phyloP scores from a whole-genome alignment of 2,797 vertebrate species.

The Sebastes ruberrimus region DNA sequence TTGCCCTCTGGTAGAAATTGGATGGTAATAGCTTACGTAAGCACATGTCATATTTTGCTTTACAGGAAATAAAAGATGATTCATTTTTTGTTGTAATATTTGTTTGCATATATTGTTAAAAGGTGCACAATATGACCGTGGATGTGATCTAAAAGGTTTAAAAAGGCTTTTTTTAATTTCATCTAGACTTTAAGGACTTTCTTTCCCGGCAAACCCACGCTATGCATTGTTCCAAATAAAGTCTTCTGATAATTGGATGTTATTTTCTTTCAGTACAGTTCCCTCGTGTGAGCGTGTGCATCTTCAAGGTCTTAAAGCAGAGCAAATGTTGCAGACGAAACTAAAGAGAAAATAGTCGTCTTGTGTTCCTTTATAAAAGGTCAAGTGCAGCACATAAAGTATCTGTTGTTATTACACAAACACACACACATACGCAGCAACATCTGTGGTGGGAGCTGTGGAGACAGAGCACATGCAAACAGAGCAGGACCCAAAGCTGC shows the following conservation, averaged over 20 bases:
- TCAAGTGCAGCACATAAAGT: constrained; percentile 23
- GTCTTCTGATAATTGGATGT: background rate
- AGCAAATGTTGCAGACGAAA: background rate
- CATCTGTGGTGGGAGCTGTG: constrained; percentile 35
- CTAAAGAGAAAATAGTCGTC: background rate
- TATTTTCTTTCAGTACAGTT: background rate
- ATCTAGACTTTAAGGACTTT: background rate
- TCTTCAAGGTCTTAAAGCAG: background rate
- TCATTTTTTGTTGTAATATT: too few relatives aligned
- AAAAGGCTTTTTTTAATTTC: too few relatives aligned
- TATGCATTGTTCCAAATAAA: background rate
- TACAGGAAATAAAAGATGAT: too few relatives aligned
- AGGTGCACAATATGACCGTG: too few relatives aligned
- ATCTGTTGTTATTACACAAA: constrained; percentile 6
- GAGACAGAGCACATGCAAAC: constrained; percentile 21
- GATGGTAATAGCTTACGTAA: too few relatives aligned
- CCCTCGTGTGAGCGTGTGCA: background rate
- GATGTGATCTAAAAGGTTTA: too few relatives aligned
- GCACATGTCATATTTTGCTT: too few relatives aligned
- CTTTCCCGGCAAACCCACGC: background rate
- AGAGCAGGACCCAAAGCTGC: constrained; percentile 43
- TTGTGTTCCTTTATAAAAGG: constrained; percentile 23
- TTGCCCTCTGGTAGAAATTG: too few relatives aligned
- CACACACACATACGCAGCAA: background rate
- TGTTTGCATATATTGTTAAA: too few relatives aligned